Conservation (phyloP, 2,888 invertebrate genomes). For the Zhuqinia jingwanae region DNA sequence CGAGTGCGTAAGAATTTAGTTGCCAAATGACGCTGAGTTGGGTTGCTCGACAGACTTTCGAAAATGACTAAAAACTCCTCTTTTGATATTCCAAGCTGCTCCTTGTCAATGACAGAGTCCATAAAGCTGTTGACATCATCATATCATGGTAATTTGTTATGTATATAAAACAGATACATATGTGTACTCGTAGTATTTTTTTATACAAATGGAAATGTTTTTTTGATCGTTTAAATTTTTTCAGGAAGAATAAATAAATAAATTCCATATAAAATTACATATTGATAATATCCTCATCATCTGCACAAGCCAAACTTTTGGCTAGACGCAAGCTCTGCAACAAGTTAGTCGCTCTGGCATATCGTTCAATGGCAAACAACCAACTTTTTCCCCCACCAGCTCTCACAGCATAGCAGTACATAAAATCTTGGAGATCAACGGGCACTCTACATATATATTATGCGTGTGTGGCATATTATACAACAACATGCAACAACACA, state of each 20-base stretch:
- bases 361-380: conserved; percentile 66
- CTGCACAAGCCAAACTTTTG: conserved; percentile 65
- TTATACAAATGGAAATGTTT: neutral
- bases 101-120: conserved; percentile 55
- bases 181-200: too few species aligned
- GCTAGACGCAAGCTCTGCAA: conserved; percentile 59
- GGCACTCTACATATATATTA: conserved; percentile 48
- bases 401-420: conserved; percentile 70
- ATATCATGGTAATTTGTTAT: neutral
- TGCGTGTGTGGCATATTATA: neutral
- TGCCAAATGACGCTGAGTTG: conserved; percentile 58
- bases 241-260: neutral
- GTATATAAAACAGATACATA: neutral
- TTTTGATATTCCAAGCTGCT: conserved; percentile 37
- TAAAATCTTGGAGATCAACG: conserved; percentile 61
- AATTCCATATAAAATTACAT: conserved; percentile 54
- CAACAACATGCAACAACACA: too few species aligned
- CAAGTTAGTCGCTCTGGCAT: conserved; percentile 50
- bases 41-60: conserved; percentile 62
- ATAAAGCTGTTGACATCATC: conserved; percentile 39
- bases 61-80: conserved; percentile 67
- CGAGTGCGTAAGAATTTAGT: conserved; percentile 39
- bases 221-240: neutral
- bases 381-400: conserved; percentile 63
- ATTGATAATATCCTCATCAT: conserved; percentile 57